Evolutionary conservation across 2,797 vertebrate species (phyloP), one percentile per base, ranked within the genome.

Genomic region (Pogonophryne albipinna): DNA sequence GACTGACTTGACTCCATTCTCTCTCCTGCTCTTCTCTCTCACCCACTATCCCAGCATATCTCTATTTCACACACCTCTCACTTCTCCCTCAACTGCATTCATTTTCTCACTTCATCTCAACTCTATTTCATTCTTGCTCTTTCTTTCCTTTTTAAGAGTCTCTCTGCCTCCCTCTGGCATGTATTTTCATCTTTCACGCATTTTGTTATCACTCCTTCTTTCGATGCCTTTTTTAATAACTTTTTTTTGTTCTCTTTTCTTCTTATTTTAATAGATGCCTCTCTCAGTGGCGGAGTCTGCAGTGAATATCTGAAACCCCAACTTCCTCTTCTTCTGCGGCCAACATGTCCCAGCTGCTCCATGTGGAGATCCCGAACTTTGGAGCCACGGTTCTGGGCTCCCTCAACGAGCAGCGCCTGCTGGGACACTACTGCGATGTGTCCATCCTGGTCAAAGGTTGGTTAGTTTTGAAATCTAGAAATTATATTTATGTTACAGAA

Each of bases 331-430:
- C 65, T 65, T 85, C 84, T 65, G 69, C 34, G 46, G 82, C 83
- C 91, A 91, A 93, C 96, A 99, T 99, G 98, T 97, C 98, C 82
- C 98, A 99, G 95, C 95, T 97, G 95, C 95, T 99, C 93, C 98
- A 99, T 92, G 96, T 99, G 89, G 98, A 99, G 95, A 99, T 99
- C 91, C 98, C 98, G 66, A 99, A 99, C 95, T 99, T 99, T 0
- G 98, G 98, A 93, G 99, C 95, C 95, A 98, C 97, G 0, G 98
- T 99, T 74, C 93, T 99, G 80, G 97, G 97, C 94, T 98, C 97
- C 88, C 95, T 99, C 20, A 99, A 99, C 0, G 98, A 99, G 95
- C 98, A 99, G 93, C 94, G 98, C 13, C 95, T 99, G 76, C 95
- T 97, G 94, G 98, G 98, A 83, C 97, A 99, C 47, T 98, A 99